phyloP scores from a whole-genome alignment of 1,140 invertebrate species.

The Brachionus paranguensis region DNA sequence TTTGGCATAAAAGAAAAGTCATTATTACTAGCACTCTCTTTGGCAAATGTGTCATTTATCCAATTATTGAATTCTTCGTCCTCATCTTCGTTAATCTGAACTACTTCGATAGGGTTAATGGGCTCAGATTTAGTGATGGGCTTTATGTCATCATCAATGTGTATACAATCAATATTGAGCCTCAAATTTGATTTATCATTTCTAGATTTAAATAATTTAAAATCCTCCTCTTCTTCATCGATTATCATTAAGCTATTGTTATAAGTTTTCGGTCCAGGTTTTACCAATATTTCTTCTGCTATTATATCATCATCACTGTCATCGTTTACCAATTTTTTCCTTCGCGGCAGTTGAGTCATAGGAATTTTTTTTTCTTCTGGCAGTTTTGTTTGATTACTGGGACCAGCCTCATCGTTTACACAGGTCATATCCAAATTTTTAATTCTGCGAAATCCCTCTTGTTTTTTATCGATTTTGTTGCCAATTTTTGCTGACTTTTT shows the following conservation, averaged over 20 bases:
- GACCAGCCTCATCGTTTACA: neutral
- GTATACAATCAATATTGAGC: neutral
- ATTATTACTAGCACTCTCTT: neutral
- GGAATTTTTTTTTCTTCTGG: neutral
- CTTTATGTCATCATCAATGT: neutral
- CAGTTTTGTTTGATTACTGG: neutral
- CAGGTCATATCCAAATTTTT: slow-evolving; percentile 23
- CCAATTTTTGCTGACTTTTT: neutral
- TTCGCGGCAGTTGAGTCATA: slow-evolving; percentile 8
- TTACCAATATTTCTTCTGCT: neutral
- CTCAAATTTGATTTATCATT: neutral
- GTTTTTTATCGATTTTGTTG: neutral
- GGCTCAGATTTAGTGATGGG: neutral
- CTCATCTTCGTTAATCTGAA: neutral
- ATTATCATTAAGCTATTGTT: neutral
- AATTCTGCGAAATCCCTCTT: neutral
- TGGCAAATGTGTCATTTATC: slow-evolving; percentile 21
- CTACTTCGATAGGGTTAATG: neutral
- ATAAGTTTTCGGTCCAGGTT: neutral
- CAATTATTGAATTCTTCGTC: slow-evolving; percentile 29
- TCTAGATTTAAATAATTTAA: neutral
- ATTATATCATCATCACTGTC: neutral
- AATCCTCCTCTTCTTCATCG: neutral
- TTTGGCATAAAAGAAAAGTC: neutral
- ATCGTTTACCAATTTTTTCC: neutral